Evolutionary conservation across 2,888 invertebrate genomes (phyloP).

Genomic region (Drosophila mimica): DNA sequence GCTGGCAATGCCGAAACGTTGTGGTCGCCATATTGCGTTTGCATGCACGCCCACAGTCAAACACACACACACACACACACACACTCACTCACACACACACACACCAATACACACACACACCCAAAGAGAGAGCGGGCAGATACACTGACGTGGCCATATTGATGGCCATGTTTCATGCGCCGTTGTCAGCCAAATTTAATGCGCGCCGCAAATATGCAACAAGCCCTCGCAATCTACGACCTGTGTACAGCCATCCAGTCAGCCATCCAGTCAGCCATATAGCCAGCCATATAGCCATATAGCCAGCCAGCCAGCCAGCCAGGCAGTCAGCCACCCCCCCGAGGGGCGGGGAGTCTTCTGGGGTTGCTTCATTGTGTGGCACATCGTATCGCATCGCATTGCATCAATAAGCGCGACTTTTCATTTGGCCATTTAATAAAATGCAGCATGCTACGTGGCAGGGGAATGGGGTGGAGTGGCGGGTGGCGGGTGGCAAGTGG

Average conservation of each 20-base stretch:
- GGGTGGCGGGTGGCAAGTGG: background rate
- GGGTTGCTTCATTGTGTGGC: conserved; percentile 33
- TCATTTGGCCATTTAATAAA: conserved; percentile 81
- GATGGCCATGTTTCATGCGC: conserved; percentile 81
- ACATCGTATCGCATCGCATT: conserved; percentile 25
- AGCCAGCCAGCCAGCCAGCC: background rate
- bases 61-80: conserved; percentile 39
- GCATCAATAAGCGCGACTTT: conserved; percentile 79
- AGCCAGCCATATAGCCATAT: no score
- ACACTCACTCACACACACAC: conserved; percentile 10
- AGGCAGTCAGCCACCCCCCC: background rate
- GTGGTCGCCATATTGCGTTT: conserved; percentile 84
- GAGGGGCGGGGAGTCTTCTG: conserved; percentile 25
- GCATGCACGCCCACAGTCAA: conserved; percentile 80
- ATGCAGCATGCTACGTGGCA: conserved; percentile 60
- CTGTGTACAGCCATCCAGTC: conserved; percentile 2
- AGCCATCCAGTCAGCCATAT: background rate
- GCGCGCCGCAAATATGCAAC: conserved; percentile 78
- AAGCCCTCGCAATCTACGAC: conserved; percentile 24
- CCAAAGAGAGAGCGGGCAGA: background rate
- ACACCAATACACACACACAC: background rate
- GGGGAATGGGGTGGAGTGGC: conserved; percentile 11
- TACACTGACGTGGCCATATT: conserved; percentile 74
- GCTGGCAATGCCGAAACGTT: conserved; percentile 66
- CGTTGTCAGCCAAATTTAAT: conserved; percentile 80